A percentile compares a stretch with the other conserved stretches of the same genome.
Evolutionary conservation across 2,797 vertebrate genomes (phyloP).

Genomic region (Rhyacichthys aspro): DNA sequence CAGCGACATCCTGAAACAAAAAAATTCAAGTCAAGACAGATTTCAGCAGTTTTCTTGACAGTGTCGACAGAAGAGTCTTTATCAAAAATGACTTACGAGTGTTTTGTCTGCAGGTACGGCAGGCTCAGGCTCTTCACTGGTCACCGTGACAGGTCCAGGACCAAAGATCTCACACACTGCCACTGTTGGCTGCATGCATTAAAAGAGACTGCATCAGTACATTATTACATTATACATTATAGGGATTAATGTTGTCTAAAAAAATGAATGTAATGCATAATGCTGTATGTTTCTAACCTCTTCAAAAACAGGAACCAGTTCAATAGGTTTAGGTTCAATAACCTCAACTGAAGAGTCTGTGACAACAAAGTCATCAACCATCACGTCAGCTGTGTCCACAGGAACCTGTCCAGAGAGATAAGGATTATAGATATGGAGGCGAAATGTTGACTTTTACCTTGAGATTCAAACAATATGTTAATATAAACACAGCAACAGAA

Average conservation of each 20-base stretch:
- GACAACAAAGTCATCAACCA: conserved; percentile 62
- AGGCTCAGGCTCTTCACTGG: conserved; percentile 14
- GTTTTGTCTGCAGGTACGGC: conserved; percentile 34
- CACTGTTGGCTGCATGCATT: conserved; percentile 43
- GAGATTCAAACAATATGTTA: too few species aligned
- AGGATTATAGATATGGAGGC: not conserved
- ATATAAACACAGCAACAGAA: not conserved
- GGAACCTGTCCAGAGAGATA: conserved; percentile 10
- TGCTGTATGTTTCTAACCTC: conserved; percentile 46
- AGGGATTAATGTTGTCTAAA: too few species aligned
- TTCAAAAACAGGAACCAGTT: conserved; percentile 21
- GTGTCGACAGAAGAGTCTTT: not conserved
- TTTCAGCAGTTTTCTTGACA: too few species aligned
- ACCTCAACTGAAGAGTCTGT: conserved; percentile 59
- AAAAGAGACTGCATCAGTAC: not conserved
- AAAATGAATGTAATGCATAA: too few species aligned
- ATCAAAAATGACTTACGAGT: conserved; percentile 33
- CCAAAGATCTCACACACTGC: conserved; percentile 26
- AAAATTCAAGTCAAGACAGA: not conserved
- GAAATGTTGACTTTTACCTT: too few species aligned
- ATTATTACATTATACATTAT: too few species aligned
- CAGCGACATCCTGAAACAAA: conserved; percentile 30
- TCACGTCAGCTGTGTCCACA: conserved; percentile 31
- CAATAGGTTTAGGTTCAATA: conserved; percentile 17
- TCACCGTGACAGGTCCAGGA: conserved; percentile 17